Percentiles rank a stretch among this genome's conserved stretches.
phyloP scores from a whole-genome alignment of 2,113 vertebrate species.

The Colistium nudipinnis region DNA sequence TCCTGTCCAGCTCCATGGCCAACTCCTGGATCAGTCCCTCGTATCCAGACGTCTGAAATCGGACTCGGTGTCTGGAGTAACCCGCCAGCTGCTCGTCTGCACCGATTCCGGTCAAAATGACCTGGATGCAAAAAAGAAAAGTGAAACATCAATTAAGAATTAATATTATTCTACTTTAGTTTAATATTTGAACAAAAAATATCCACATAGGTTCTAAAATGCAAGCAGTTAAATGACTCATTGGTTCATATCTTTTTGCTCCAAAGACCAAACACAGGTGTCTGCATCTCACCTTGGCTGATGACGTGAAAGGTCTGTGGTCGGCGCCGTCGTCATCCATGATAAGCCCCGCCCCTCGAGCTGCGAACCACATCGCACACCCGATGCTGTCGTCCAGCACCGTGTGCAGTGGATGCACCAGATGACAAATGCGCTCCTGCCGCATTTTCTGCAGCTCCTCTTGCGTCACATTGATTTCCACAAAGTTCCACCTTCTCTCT shows the following conservation, averaged over 20 bases:
- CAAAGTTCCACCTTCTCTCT: slow-evolving; percentile 91
- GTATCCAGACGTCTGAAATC: slow-evolving; percentile 83
- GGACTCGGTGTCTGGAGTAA: slow-evolving; percentile 90
- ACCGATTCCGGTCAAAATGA: slow-evolving; percentile 92
- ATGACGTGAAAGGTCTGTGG: slow-evolving; percentile 80
- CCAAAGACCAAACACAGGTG: no score
- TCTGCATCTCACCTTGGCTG: slow-evolving; percentile 85
- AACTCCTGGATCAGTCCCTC: slow-evolving; percentile 88
- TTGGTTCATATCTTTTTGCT: no score
- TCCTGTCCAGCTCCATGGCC: slow-evolving; percentile 89
- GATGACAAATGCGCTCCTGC: slow-evolving; percentile 78
- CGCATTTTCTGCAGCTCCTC: slow-evolving; percentile 88
- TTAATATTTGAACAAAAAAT: no score
- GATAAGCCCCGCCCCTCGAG: slow-evolving; percentile 86
- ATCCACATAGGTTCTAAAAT: no score
- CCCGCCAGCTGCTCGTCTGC: slow-evolving; percentile 97
- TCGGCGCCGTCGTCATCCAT: slow-evolving; percentile 58
- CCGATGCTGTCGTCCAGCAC: slow-evolving; percentile 97
- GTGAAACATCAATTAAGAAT: background rate
- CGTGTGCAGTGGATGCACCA: slow-evolving; percentile 89
- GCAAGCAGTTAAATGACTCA: no score
- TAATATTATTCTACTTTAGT: background rate
- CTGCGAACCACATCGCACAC: slow-evolving; percentile 97
- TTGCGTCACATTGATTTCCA: slow-evolving; percentile 89
- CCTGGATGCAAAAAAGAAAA: slow-evolving; percentile 68